Evolutionary conservation across 2,888 invertebrate species (phyloP), one percentile per base, ranked within the genome.

Genomic region (Cheilosia vulpina): DNA sequence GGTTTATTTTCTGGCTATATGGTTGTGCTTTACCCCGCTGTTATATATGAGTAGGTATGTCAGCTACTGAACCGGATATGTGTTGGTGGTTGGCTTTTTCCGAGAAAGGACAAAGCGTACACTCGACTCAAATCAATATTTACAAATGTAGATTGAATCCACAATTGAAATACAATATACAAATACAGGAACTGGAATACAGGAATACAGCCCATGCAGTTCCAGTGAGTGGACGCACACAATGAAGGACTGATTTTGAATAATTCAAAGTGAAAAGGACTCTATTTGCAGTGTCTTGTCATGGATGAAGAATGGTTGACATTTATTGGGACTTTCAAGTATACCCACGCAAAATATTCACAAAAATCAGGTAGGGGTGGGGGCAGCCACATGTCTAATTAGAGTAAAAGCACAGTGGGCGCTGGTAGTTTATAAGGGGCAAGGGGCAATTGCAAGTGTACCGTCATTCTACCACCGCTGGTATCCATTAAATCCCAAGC

Each of bases 141-240:
- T 85, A 77, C 85, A 68, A 58, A 73, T 77, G 81, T 66, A 85
- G 85, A 85, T 81, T 85, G 85, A 81, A 81, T 85, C 76, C 71
- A 76, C 69, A 80, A 84, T 80, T 80, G 84, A 50, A 71, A 57
- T 76, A 80, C 69, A 84, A 75, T 84, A 68, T 72, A 55, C 21
- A 52, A 17, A 21, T 21, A 21, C 21, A 21, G 21, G 21, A 21
- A 50, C 21, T 11, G 9, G 2, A 9, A 47, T n/a, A 11, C 21
- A 11, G 27, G 4, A 9, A 45, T n/a, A 11, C 50, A 11, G 19
- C 58, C 50, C 41, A 52, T 68, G 52, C 15, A 76, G 68, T 62
- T 68, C 17, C 52, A 62, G n/a, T 38, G 15, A 17, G 7, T 52
- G 57, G 73, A 63, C 50, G 57, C 27, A 58, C 27, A 55, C 27